Base-by-base conservation (phyloP, 2,113 vertebrate genomes). In the Ceyx margarethae region DNA sequence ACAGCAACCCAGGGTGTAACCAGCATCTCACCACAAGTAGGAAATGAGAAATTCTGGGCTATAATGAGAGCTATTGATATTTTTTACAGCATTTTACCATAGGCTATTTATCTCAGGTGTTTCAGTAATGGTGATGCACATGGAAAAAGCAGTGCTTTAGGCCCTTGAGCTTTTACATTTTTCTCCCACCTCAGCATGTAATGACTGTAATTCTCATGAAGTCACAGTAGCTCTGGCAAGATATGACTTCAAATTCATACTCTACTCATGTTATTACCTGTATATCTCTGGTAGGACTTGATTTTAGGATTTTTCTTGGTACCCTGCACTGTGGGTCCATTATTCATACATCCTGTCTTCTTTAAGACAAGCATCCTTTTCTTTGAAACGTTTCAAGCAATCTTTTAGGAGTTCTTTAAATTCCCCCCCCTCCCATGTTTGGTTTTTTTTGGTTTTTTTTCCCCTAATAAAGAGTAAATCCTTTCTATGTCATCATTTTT, bases 31-130 rank as follows among this genome's bases (percentile, higher is more conserved):
- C 94, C 90, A 85, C 88, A 75, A 94, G 87, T 95, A 96, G 94
- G 95, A 97, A 97, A 97, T 96, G 95, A 96, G 94, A 96, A 95
- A 96, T 87, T 93, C 84, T 95, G 79, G 40, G n/a, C 51, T 83
- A 81, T 87, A 94, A 92, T 90, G 92, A 94, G 81, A 57, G 45
- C 77, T 89, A 91, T 94, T 95, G 86, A 93, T 12, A 72, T 87
- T 85, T 91, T 95, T 95, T 92, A 93, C 87, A 94, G 85, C 78
- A 89, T 87, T 73, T 95, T 81, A 87, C 91, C 46, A 54, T 46
- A 94, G 74, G 81, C 81, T 91, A 65, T 94, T 96, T 94, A 91
- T 69, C 68, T 94, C 93, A 96, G 92, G 93, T 96, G 95, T 96
- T 96, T 80, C 86, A 71, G 91, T 78, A 96, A 87, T 64, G 81